Evolutionary conservation across 2,113 vertebrate genomes (phyloP).

Genomic region (Sorex fumeus): DNA sequence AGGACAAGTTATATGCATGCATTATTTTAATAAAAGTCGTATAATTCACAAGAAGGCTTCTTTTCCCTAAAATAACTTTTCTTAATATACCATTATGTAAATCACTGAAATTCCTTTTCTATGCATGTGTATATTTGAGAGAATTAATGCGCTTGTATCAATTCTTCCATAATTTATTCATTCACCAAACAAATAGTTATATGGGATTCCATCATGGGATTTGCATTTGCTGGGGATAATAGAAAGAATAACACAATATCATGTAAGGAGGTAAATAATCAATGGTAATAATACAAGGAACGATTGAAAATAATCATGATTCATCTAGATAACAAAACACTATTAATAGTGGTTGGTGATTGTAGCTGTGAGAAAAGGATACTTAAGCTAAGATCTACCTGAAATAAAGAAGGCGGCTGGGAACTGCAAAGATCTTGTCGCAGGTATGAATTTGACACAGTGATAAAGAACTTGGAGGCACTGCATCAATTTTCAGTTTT

Average conservation of each 20-base stretch:
- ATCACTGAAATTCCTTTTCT: background rate
- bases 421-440: background rate
- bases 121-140: background rate
- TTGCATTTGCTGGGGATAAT: background rate
- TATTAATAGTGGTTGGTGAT: background rate
- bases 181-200: background rate
- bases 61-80: background rate
- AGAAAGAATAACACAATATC: background rate
- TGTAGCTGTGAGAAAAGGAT: background rate
- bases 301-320: background rate
- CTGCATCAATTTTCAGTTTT: background rate
- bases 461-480: background rate
- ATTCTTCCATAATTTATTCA: background rate
- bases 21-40: conserved; percentile 18
- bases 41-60: background rate
- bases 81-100: background rate
- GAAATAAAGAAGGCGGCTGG: background rate
- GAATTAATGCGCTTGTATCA: background rate
- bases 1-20: background rate
- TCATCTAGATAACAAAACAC: background rate
- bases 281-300: background rate
- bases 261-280: background rate
- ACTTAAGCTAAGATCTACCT: background rate
- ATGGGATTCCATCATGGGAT: background rate
- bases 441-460: background rate